Evolutionary conservation across 2,888 invertebrate species (phyloP).

Genomic region (Rhamphomyia laevipes): DNA sequence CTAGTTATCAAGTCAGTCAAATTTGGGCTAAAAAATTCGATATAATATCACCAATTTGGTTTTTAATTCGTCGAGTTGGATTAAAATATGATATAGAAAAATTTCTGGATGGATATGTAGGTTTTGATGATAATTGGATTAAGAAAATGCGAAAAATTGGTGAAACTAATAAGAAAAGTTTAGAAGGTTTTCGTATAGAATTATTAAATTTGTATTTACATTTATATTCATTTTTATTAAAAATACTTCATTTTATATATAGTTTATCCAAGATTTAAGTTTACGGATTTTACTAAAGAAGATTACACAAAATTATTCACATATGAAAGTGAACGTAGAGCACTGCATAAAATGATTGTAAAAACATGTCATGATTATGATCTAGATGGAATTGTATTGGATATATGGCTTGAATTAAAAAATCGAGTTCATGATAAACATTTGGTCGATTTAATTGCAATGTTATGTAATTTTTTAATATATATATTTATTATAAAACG

Average conservation of each 20-base stretch:
- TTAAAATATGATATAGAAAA: conserved; percentile 50
- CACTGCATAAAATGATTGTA: conserved; percentile 55
- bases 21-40: conserved; percentile 80
- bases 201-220: conserved; percentile 6
- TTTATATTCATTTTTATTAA: too few relatives aligned
- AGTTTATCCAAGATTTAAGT: conserved; percentile 82
- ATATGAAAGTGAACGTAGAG: conserved; percentile 51
- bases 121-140: conserved; percentile 50
- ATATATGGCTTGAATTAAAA: conserved; percentile 78
- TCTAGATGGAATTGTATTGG: conserved; percentile 83
- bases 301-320: conserved; percentile 62
- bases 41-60: conserved; percentile 90
- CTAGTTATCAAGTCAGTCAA: conserved; percentile 88
- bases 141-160: conserved; percentile 49
- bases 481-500: too few relatives aligned
- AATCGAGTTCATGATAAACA: conserved; percentile 46
- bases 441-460: conserved; percentile 51
- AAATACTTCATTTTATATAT: conserved; percentile 23
- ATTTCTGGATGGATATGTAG: conserved; percentile 58
- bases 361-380: conserved; percentile 60
- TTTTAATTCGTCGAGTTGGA: conserved; percentile 62
- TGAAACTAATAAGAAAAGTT: conserved; percentile 11
- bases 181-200: conserved; percentile 18
- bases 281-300: conserved; percentile 73
- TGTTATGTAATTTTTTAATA: conserved; percentile 41